These are phyloP conservation scores for Acromyrmex charruanus DNA, from an alignment of 1,140 invertebrate species.

Conservation along the genomic window DNA sequence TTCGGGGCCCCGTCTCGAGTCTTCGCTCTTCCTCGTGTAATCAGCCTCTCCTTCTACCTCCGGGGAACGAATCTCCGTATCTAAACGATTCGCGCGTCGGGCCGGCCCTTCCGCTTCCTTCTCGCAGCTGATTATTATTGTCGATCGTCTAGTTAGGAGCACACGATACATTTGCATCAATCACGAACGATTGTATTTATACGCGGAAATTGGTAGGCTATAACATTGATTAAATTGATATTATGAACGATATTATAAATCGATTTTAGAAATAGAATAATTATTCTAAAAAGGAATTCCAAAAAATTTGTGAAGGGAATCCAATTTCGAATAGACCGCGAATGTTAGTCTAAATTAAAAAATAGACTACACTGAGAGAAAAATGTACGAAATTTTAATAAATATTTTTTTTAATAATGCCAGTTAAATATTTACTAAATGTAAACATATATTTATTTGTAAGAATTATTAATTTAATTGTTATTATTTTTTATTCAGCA, in stretches of 20 bases:
- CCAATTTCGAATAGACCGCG: background rate
- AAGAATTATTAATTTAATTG: no score
- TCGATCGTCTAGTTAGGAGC: slow-evolving; percentile 39
- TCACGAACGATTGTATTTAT: background rate
- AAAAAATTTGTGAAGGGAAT: background rate
- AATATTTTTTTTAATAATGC: no score
- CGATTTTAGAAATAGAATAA: no score
- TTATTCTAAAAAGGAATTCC: background rate
- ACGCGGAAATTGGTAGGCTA: background rate
- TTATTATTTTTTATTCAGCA: no score
- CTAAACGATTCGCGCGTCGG: slow-evolving; percentile 34
- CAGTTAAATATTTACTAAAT: no score
- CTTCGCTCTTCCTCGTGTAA: slow-evolving; percentile 27
- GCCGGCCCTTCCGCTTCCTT: slow-evolving; percentile 45
- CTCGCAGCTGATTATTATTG: slow-evolving; percentile 14
- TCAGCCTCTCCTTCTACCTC: slow-evolving; percentile 17
- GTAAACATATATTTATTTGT: no score
- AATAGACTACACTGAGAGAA: no score
- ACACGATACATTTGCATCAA: background rate
- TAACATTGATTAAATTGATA: background rate
- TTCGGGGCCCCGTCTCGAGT: slow-evolving; percentile 13
- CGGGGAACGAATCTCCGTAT: slow-evolving; percentile 46
- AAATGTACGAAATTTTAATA: no score
- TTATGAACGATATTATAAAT: no score
- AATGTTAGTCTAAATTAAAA: background rate